phyloP scores from a whole-genome alignment of 2,888 invertebrate genomes.

The Phortica magna region DNA sequence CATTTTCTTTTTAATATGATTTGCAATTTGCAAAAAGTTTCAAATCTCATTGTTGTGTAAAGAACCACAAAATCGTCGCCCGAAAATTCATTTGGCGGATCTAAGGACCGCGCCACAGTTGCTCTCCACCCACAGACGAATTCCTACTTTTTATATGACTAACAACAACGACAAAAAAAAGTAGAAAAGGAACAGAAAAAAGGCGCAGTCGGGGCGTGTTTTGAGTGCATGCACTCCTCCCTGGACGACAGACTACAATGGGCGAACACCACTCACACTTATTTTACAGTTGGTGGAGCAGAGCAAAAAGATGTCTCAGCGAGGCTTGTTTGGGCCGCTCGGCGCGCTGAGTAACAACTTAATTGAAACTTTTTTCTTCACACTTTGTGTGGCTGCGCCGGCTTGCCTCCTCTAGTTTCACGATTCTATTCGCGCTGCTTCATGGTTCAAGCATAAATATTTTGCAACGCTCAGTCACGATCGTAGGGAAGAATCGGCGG shows the following conservation, averaged over 20 bases:
- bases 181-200: neutral
- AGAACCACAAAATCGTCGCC: too few relatives aligned
- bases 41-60: too few relatives aligned
- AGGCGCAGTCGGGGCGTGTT: too few relatives aligned
- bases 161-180: neutral
- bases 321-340: slow-evolving; percentile 22
- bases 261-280: slow-evolving; percentile 46
- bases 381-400: slow-evolving; percentile 21
- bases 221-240: too few relatives aligned
- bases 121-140: neutral
- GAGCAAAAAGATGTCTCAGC: slow-evolving; percentile 31
- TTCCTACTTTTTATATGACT: neutral
- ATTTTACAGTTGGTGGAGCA: neutral
- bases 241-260: slow-evolving; percentile 36
- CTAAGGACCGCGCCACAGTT: neutral
- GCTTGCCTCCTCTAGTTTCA: neutral
- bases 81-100: too few relatives aligned
- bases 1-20: neutral
- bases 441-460: neutral
- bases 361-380: slow-evolving; percentile 69
- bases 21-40: too few relatives aligned
- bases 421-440: neutral
- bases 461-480: slow-evolving; percentile 32
- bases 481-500: slow-evolving; percentile 4
- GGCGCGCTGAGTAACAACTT: slow-evolving; percentile 71